Conservation (phyloP, 2,113 vertebrate species). For the Colistium nudipinnis region DNA sequence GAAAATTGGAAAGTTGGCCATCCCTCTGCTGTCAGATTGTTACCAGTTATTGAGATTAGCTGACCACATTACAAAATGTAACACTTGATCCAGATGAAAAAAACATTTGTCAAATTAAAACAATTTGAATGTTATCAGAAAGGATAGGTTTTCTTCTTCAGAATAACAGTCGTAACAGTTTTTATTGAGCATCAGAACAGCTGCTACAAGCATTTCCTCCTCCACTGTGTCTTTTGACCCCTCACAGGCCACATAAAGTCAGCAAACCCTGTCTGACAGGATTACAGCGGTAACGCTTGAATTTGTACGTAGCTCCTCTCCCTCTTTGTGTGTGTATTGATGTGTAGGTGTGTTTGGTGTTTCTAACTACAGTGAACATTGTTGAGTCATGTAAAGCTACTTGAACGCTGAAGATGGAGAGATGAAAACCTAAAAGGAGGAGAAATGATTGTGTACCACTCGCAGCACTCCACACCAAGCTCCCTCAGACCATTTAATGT, state of each 20-base stretch:
- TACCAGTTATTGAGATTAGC: too few species aligned
- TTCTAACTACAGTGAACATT: slow-evolving; percentile 12
- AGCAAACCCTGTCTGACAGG: slow-evolving; percentile 52
- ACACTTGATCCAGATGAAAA: too few species aligned
- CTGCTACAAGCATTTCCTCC: slow-evolving; percentile 5
- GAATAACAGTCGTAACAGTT: too few species aligned
- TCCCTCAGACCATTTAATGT: slow-evolving; percentile 51
- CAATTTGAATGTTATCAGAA: too few species aligned
- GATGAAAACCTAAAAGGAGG: slow-evolving; percentile 53
- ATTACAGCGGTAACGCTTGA: slow-evolving; percentile 56
- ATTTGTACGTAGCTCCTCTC: slow-evolving; percentile 32
- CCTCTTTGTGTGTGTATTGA: not conserved
- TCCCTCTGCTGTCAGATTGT: too few species aligned
- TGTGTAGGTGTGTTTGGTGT: slow-evolving; percentile 33
- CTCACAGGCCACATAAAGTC: slow-evolving; percentile 24
- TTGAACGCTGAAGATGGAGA: slow-evolving; percentile 47
- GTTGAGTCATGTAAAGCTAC: slow-evolving; percentile 54
- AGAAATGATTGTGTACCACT: slow-evolving; percentile 57
- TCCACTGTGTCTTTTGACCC: slow-evolving; percentile 42
- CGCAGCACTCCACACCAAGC: slow-evolving; percentile 56
- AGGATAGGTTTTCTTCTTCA: too few species aligned
- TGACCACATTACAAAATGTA: too few species aligned
- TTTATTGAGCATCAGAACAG: slow-evolving; percentile 1
- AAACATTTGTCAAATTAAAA: too few species aligned
- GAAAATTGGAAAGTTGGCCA: too few species aligned